Evolutionary conservation across 2,888 invertebrate species (phyloP).

Genomic region (Onchidella celtica): DNA sequence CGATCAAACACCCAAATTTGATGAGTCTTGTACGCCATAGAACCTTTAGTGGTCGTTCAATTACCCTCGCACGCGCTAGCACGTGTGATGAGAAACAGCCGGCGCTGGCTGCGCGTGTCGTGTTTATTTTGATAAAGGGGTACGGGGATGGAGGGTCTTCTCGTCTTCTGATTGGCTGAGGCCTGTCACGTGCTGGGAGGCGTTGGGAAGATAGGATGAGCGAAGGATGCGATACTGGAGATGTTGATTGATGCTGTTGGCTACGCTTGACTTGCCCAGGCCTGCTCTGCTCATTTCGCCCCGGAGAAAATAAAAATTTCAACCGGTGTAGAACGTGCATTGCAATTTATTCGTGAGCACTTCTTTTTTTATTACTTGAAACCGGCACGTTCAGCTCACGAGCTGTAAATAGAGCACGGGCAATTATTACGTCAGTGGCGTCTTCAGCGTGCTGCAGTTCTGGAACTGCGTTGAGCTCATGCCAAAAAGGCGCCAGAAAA

Average conservation of each 20-base stretch:
- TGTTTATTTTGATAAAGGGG: conserved; percentile 42
- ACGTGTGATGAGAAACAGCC: conserved; percentile 33
- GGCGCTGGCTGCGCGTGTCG: conserved; percentile 30
- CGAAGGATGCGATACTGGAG: conserved; percentile 18
- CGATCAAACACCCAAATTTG: background rate
- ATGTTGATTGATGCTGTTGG: conserved; percentile 42
- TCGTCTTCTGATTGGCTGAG: conserved; percentile 32
- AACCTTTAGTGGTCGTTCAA: conserved; percentile 31
- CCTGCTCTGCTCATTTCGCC: conserved; percentile 16
- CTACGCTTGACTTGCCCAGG: conserved; percentile 27
- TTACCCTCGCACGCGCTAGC: conserved; percentile 42
- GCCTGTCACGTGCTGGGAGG: conserved; percentile 1
- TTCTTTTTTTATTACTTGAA: background rate
- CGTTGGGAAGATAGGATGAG: background rate
- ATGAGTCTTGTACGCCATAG: conserved; percentile 2
- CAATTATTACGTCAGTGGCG: no score
- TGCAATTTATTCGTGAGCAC: conserved; percentile 1
- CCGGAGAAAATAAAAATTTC: background rate
- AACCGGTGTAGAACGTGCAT: conserved; percentile 4
- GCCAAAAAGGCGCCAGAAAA: no score
- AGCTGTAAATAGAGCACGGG: background rate
- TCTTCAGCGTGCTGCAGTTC: no score
- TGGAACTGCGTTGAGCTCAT: no score
- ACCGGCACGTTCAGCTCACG: background rate
- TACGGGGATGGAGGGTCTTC: background rate